Evolutionary conservation across 2,113 vertebrate genomes (phyloP).

Genomic region (Fregetta grallaria): DNA sequence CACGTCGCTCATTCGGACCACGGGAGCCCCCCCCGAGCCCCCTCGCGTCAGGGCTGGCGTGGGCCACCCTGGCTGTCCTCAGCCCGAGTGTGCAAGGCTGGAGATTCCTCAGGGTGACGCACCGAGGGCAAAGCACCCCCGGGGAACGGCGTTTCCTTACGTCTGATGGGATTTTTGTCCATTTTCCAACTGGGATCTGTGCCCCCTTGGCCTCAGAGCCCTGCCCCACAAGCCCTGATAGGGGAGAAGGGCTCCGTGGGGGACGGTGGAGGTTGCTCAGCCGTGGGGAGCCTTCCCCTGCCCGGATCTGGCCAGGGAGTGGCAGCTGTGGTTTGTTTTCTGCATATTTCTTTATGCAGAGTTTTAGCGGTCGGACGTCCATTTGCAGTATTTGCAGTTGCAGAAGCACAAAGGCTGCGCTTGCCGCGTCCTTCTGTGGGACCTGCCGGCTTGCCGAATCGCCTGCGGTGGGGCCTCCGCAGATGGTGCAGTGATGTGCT

Average conservation of each 20-base stretch:
- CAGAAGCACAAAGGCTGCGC: not conserved
- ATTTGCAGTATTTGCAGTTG: not conserved
- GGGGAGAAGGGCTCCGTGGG: not conserved
- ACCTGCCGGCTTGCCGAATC: rapidly evolving
- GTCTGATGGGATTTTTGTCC: not conserved
- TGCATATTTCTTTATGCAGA: not conserved
- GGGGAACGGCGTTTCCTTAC: not conserved
- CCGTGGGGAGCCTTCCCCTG: not conserved
- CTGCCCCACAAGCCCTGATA: not conserved
- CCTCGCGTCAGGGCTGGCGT: no score
- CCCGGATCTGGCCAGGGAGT: not conserved
- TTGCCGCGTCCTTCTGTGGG: not conserved
- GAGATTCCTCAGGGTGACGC: not conserved
- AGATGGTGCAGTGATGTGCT: not conserved
- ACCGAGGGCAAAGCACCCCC: not conserved
- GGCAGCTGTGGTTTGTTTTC: not conserved
- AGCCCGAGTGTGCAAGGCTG: not conserved
- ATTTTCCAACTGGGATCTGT: not conserved
- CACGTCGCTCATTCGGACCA: no score
- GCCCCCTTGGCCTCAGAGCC: not conserved
- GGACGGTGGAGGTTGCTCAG: not conserved
- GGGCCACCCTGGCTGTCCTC: not conserved
- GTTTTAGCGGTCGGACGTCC: not conserved
- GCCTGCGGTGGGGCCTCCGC: no score
- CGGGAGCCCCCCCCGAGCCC: no score